These are phyloP conservation scores for Podabrus alpinus DNA, from an alignment of 2,888 invertebrate species.

Conservation along the genomic window DNA sequence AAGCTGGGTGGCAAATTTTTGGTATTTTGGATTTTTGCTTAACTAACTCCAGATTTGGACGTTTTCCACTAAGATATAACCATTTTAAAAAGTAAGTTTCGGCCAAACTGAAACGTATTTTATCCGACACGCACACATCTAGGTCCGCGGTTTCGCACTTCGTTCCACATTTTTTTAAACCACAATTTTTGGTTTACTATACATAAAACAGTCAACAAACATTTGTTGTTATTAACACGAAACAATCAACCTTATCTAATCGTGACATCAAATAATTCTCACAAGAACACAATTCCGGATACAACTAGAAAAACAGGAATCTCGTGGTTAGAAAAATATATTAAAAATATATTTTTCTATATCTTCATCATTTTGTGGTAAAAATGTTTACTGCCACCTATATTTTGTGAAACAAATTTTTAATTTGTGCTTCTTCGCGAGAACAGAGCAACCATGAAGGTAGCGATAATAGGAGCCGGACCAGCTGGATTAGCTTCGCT, in stretches of 20 bases:
- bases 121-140: too few relatives aligned
- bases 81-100: not conserved
- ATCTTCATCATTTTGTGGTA: not conserved
- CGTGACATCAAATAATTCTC: not conserved
- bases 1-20: not conserved
- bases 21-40: not conserved
- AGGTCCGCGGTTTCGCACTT: too few relatives aligned
- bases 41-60: not conserved
- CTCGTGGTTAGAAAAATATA: not conserved
- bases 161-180: too few relatives aligned
- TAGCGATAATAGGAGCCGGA: conserved; percentile 76
- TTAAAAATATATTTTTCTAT: not conserved
- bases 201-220: too few relatives aligned
- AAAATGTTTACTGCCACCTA: not conserved
- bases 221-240: not conserved
- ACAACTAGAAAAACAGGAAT: not conserved
- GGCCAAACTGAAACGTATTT: too few relatives aligned
- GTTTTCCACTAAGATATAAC: not conserved
- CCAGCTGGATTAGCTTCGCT: conserved; percentile 72
- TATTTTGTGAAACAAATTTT: too few relatives aligned
- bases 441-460: conserved; percentile 43
- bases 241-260: not conserved
- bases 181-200: too few relatives aligned
- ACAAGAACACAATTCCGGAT: not conserved
- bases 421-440: not conserved